phyloP scores from a whole-genome alignment of 2,888 invertebrate genomes.

The Apotomis turbidana region DNA sequence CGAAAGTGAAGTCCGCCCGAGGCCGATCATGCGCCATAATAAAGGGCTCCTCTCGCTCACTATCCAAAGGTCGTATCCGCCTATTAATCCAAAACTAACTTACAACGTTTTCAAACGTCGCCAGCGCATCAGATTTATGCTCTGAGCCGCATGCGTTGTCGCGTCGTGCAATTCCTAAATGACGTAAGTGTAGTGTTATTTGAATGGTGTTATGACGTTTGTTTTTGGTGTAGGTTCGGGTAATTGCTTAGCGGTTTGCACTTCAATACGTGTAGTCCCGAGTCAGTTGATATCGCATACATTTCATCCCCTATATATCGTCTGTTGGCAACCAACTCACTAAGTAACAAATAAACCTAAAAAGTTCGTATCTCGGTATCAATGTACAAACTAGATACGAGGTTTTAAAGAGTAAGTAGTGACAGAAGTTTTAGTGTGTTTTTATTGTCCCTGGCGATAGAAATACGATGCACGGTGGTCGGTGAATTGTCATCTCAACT shows the following conservation, averaged over 20 bases:
- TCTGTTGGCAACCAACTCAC: too few species aligned
- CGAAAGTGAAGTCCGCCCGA: constrained; percentile 71
- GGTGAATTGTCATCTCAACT: too few species aligned
- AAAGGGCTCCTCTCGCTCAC: constrained; percentile 62
- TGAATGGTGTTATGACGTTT: background rate
- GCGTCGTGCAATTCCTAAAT: constrained; percentile 63
- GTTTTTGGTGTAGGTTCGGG: constrained; percentile 24
- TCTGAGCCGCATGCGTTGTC: constrained; percentile 56
- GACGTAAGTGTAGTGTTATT: background rate
- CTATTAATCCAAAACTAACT: background rate
- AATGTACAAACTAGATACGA: too few species aligned
- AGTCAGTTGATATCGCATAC: background rate
- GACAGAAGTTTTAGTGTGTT: too few species aligned
- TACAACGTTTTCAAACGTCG: constrained; percentile 43
- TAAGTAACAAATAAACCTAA: too few species aligned
- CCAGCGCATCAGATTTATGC: constrained; percentile 74
- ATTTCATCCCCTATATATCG: too few species aligned
- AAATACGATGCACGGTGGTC: too few species aligned
- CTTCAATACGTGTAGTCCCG: background rate
- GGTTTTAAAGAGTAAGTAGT: too few species aligned
- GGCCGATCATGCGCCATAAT: constrained; percentile 82
- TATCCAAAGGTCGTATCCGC: background rate
- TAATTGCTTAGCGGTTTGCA: constrained; percentile 57
- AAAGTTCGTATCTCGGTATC: too few species aligned
- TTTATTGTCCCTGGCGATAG: too few species aligned